Evolutionary conservation across 2,113 vertebrate genomes (phyloP).

Genomic region (Hippopotamus amphibius): DNA sequence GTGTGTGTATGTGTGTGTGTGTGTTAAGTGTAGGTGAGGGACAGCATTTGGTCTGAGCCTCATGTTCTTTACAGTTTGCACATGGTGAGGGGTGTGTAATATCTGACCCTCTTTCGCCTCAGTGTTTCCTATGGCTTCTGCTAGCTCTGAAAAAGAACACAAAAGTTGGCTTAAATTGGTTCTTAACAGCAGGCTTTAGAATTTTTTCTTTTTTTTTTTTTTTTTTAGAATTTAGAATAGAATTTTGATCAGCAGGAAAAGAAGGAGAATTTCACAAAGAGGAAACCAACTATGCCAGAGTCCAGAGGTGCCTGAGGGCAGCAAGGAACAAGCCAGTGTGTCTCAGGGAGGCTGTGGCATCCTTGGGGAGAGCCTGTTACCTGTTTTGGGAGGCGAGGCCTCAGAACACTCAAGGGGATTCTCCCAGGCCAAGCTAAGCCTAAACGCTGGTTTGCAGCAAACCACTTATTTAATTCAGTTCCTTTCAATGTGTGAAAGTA

Average conservation of each 20-base stretch:
- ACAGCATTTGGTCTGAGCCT: background rate
- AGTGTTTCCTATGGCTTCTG: background rate
- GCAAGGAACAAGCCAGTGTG: background rate
- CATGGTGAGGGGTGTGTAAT: rapidly evolving
- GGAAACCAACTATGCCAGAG: background rate
- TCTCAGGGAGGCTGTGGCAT: rapidly evolving
- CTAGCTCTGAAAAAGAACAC: background rate
- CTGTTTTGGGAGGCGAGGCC: rapidly evolving
- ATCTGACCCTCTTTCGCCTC: background rate
- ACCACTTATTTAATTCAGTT: background rate
- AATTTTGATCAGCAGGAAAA: background rate
- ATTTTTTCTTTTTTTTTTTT: background rate
- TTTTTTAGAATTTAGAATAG: background rate
- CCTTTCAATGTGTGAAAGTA: background rate
- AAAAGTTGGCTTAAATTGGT: background rate
- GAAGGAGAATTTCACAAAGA: background rate
- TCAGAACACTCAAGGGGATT: background rate
- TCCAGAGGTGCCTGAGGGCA: background rate
- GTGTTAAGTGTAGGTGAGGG: background rate
- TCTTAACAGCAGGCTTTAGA: background rate
- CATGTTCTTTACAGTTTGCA: background rate
- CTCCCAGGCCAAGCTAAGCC: background rate
- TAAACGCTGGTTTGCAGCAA: background rate
- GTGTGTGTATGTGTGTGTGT: background rate
- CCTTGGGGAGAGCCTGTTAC: background rate